phyloP scores from a whole-genome alignment of 2,888 invertebrate species.

The Teleiodes luculella region DNA sequence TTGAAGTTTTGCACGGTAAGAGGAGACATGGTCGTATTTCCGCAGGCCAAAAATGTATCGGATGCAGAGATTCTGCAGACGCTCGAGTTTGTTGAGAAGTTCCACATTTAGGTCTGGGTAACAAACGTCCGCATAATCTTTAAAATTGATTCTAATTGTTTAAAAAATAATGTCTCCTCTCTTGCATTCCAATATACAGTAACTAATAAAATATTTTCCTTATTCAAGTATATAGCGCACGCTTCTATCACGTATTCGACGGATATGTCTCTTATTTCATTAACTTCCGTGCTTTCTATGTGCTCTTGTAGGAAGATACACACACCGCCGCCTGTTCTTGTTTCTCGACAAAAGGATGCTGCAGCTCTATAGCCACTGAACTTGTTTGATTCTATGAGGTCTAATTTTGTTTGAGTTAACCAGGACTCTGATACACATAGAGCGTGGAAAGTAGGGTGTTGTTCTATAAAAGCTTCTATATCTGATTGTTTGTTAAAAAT shows the following conservation, averaged over 20 bases:
- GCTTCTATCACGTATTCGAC: constrained; percentile 21
- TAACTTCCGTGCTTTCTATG: background rate
- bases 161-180: constrained; percentile 15
- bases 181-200: constrained; percentile 20
- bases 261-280: constrained; percentile 15
- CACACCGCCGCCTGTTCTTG: constrained; percentile 13
- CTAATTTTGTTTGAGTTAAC: constrained; percentile 6
- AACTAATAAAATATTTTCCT: constrained; percentile 17
- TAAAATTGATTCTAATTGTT: constrained; percentile 6
- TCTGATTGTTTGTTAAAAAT: constrained; percentile 18
- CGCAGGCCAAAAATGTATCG: too few species aligned
- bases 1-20: too few species aligned
- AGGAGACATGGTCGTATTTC: too few species aligned
- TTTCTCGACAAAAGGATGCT: constrained; percentile 15
- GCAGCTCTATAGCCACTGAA: constrained; percentile 15
- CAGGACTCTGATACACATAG: constrained; percentile 8
- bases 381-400: constrained; percentile 7
- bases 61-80: too few species aligned
- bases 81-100: too few species aligned
- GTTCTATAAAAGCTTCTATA: constrained; percentile 9
- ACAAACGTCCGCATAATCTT: too few species aligned
- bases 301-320: constrained; percentile 14
- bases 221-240: constrained; percentile 13
- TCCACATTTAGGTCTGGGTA: too few species aligned
- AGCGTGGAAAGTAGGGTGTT: constrained; percentile 4